phyloP scores from a whole-genome alignment of 1,140 invertebrate genomes.

The Dendroctonus valens region DNA sequence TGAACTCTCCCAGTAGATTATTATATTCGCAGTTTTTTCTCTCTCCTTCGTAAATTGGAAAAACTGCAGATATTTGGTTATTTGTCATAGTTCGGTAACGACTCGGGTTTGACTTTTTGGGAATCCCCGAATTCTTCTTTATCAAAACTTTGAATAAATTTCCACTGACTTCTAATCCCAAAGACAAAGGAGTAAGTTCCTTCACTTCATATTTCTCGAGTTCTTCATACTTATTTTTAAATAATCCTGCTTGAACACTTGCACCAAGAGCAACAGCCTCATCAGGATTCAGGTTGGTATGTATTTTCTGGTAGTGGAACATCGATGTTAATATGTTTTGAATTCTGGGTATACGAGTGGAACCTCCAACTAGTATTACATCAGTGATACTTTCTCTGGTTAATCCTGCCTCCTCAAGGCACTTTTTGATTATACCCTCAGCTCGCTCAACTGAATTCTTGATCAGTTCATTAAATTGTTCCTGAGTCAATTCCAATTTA shows the following conservation, averaged over 20 bases:
- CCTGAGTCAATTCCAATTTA: conserved; percentile 70
- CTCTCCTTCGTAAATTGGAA: too few species aligned
- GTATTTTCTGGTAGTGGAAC: conserved; percentile 50
- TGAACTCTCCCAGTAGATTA: too few species aligned
- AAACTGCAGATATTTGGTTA: too few species aligned
- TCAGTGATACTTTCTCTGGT: conserved; percentile 53
- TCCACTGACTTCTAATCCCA: conserved; percentile 15
- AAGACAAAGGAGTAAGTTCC: conserved; percentile 30
- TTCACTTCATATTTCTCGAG: conserved; percentile 14
- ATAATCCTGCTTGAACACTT: conserved; percentile 26
- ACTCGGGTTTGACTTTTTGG: conserved; percentile 34
- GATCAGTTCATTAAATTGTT: conserved; percentile 74
- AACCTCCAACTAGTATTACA: conserved; percentile 64
- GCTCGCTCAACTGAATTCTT: conserved; percentile 62
- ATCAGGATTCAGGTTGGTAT: conserved; percentile 47
- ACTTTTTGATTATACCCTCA: conserved; percentile 18
- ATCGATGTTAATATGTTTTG: conserved; percentile 48
- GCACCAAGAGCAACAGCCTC: conserved; percentile 41
- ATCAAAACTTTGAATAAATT: conserved; percentile 19
- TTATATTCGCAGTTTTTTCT: too few species aligned
- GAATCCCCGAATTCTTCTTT: conserved; percentile 23
- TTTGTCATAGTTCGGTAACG: not conserved
- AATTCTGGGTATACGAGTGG: conserved; percentile 63
- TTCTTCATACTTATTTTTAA: conserved; percentile 4
- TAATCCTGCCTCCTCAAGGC: conserved; percentile 18